phyloP scores from a whole-genome alignment of 2,888 invertebrate species.

The Parasteatoda lunata region DNA sequence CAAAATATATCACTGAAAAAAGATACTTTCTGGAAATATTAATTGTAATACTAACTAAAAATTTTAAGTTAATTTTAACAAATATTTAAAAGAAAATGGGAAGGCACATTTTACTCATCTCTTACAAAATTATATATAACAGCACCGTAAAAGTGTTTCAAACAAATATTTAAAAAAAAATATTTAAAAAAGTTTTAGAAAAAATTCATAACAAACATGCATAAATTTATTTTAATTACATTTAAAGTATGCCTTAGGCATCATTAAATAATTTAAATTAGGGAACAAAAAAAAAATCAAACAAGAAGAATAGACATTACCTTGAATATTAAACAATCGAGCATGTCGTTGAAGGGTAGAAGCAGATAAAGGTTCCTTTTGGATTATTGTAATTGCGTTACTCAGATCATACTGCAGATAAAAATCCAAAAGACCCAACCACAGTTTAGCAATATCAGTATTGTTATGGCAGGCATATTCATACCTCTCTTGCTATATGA shows the following conservation, averaged over 20 bases:
- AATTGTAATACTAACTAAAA: too few species aligned
- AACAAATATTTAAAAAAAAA: background rate
- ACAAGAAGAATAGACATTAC: constrained; percentile 13
- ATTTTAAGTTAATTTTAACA: background rate
- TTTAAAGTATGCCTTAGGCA: too few species aligned
- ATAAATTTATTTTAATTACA: background rate
- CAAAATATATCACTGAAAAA: too few species aligned
- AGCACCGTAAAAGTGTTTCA: too few species aligned
- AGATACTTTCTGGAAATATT: background rate
- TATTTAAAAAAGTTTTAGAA: background rate
- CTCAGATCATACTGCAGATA: constrained; percentile 15
- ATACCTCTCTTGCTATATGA: constrained; percentile 16
- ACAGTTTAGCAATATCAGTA: constrained; percentile 16
- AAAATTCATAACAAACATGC: too few species aligned
- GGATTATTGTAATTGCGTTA: constrained; percentile 17
- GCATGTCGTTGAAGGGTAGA: constrained; percentile 5
- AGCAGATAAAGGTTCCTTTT: constrained; percentile 22
- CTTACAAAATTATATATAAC: too few species aligned
- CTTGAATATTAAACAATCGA: constrained; percentile 47
- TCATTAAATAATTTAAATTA: background rate
- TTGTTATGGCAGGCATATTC: background rate
- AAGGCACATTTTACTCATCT: background rate
- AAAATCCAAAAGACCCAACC: constrained; percentile 36
- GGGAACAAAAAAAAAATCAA: background rate
- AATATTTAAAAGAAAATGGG: background rate